Percentiles rank a stretch among this genome's conserved stretches.
Evolutionary conservation across 2,113 vertebrate species (phyloP).

Genomic region (Tragelaphus scriptus): DNA sequence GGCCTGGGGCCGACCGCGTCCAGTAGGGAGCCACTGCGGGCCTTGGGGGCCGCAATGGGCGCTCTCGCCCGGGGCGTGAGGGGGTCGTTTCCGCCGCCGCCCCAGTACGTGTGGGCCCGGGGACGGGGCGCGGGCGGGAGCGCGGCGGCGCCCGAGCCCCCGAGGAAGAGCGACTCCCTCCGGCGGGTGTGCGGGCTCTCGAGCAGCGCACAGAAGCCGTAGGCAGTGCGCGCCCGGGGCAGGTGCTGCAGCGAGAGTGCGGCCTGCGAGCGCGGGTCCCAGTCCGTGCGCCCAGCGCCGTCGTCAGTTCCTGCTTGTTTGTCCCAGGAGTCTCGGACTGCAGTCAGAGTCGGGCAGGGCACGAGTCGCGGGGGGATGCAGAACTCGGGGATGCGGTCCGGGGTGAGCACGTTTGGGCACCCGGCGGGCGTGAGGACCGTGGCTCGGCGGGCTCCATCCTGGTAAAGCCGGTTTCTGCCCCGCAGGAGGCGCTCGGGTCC

Average conservation of each 20-base stretch:
- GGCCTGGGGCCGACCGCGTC: accelerated
- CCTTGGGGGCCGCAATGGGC: constrained; percentile 78
- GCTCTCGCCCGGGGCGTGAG: accelerated
- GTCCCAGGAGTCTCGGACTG: background rate
- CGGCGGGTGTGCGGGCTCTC: constrained; percentile 91
- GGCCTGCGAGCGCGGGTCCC: constrained; percentile 89
- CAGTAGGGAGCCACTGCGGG: constrained; percentile 83
- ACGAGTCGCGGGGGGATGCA: constrained; percentile 68
- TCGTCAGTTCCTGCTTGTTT: background rate
- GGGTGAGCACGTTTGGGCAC: constrained; percentile 70
- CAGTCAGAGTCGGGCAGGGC: background rate
- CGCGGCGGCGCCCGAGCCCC: constrained; percentile 34
- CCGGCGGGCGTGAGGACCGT: background rate
- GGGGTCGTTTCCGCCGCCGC: background rate
- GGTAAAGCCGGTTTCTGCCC: background rate
- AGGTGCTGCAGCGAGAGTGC: constrained; percentile 89
- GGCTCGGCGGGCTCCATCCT: background rate
- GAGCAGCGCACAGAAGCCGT: constrained; percentile 89
- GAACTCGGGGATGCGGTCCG: constrained; percentile 74
- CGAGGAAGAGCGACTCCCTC: constrained; percentile 89
- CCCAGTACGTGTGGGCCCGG: constrained; percentile 67
- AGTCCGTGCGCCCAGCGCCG: constrained; percentile 77
- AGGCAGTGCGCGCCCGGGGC: constrained; percentile 85
- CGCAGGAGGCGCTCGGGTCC: background rate
- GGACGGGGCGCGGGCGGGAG: constrained; percentile 67